Evolutionary conservation across 2,113 vertebrate genomes (phyloP).

Genomic region (Caracal caracal): DNA sequence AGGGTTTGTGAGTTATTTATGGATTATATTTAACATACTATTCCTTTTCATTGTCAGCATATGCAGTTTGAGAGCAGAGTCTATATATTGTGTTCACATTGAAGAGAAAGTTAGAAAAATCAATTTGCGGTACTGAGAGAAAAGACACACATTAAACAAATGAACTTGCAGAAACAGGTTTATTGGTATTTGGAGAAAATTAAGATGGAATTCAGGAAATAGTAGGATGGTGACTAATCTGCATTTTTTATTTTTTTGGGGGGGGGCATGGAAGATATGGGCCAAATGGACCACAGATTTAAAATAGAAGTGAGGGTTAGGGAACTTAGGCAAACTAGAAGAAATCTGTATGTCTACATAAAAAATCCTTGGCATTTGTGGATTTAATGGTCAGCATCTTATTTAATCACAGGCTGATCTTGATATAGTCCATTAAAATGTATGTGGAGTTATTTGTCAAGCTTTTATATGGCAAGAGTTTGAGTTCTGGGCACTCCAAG

Average conservation of each 20-base stretch:
- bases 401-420: background rate
- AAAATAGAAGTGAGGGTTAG: background rate
- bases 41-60: background rate
- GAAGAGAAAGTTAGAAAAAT: conserved; percentile 47
- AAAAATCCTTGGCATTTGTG: background rate
- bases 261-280: background rate
- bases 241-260: background rate
- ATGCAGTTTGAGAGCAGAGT: background rate
- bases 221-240: background rate
- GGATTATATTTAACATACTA: background rate
- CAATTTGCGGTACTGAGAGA: background rate
- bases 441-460: background rate
- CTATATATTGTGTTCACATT: background rate
- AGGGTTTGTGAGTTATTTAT: background rate
- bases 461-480: background rate
- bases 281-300: background rate
- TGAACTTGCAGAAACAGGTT: background rate
- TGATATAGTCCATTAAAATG: background rate
- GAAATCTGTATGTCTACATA: background rate
- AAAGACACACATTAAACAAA: conserved; percentile 1
- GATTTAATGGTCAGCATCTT: background rate
- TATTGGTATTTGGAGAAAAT: conserved; percentile 3
- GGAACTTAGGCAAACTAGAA: background rate
- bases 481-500: background rate
- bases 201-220: conserved; percentile 6